A percentile compares a stretch with the other conserved stretches of the same genome.
These are phyloP conservation scores for Drosophila melanica DNA, from an alignment of 1,140 invertebrate genomes.

Conservation along the genomic window DNA sequence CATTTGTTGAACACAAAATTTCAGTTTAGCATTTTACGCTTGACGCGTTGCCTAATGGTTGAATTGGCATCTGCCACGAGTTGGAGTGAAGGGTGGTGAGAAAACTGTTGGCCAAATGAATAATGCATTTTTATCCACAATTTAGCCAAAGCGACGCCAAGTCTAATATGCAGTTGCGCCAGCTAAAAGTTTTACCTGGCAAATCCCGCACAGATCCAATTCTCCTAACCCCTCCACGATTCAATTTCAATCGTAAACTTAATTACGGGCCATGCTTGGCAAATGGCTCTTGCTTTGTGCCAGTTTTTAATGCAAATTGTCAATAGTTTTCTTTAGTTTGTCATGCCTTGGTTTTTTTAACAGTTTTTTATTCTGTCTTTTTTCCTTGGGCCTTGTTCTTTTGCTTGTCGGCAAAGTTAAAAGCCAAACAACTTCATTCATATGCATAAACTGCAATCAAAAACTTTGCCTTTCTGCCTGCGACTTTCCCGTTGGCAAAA, in stretches of 20 bases:
- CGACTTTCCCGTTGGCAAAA: slow-evolving; percentile 36
- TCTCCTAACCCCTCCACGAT: background rate
- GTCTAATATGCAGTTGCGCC: slow-evolving; percentile 31
- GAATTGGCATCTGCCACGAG: slow-evolving; percentile 26
- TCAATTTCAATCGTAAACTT: slow-evolving; percentile 45
- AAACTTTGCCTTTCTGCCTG: slow-evolving; percentile 21
- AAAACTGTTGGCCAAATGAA: slow-evolving; percentile 53
- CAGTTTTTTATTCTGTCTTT: background rate
- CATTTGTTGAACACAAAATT: slow-evolving; percentile 79
- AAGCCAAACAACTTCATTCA: slow-evolving; percentile 73
- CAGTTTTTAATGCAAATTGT: slow-evolving; percentile 68
- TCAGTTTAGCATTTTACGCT: slow-evolving; percentile 80
- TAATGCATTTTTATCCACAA: slow-evolving; percentile 77
- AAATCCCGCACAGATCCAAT: background rate
- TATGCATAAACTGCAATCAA: slow-evolving; percentile 74
- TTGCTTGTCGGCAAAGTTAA: slow-evolving; percentile 51
- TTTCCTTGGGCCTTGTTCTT: slow-evolving; percentile 27
- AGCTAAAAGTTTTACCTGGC: slow-evolving; percentile 54
- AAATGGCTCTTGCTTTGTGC: slow-evolving; percentile 29
- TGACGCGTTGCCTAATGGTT: slow-evolving; percentile 73
- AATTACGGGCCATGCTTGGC: slow-evolving; percentile 42
- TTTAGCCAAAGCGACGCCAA: slow-evolving; percentile 56
- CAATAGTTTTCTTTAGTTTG: slow-evolving; percentile 39
- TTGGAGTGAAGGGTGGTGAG: background rate
- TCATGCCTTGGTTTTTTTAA: background rate